Evolutionary conservation across 2,888 invertebrate genomes (phyloP), one percentile per base, ranked within the genome.

Genomic region (Synanthedon vespiformis): DNA sequence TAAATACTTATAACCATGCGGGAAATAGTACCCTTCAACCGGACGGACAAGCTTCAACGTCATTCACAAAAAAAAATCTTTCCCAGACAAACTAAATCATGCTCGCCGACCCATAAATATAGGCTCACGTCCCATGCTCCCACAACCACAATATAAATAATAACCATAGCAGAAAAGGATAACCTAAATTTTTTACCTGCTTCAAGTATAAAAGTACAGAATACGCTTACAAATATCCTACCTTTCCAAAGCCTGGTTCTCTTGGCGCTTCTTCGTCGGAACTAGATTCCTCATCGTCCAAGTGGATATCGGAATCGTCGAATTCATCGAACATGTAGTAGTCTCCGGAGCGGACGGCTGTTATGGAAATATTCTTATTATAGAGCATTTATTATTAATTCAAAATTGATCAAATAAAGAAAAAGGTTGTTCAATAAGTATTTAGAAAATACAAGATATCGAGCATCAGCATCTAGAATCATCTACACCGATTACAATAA

Each of bases 251-350:
- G 40, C 90, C 89, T 89, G 90, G 88, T 68, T 82, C 76, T 59
- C 77, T 86, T 1, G 80, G 81, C 2, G 70, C 74, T 40, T 89
- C 89, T 56, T 89, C 89, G 27, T 90, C 90, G 22, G 90, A 89
- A 40, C 89, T 89, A 48, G 90, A 90, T 34, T 88, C 87, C 6
- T 91, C 89, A 0, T 89, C 89, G 40, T 90, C 88, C 22, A 92
- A 64, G 59, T 92, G 93, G 58, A 93, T 90, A 48, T 94, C 93
- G 55, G 94, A 94, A 62, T 94, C 94, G 66, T 94, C 94, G 70
- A 94, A 90, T 62, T 98, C 97, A 70, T 98, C 98, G 87, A 99
- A 99, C 97, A 99, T 97, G 87, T 98, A 99, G 87, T 99, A 99
- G 85, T 99, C 99, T 14, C 99, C 99, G 56, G 98, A 98, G 52